Base-by-base conservation (phyloP, 2,888 invertebrate genomes). In the Diabrotica balteata region DNA sequence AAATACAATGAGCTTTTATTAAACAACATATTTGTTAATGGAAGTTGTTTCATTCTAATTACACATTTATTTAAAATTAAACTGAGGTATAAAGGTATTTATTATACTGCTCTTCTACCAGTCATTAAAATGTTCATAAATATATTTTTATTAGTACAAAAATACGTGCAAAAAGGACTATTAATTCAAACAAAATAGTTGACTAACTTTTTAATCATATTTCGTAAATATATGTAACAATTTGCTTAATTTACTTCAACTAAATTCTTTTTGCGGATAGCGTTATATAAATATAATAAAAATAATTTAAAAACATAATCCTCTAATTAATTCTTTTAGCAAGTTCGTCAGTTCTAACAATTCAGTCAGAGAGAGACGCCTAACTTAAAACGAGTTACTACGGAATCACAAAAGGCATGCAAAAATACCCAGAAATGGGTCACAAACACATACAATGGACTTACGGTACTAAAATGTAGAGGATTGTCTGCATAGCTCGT, bases 351-450 rank as follows among this genome's bases (percentile, higher is more conserved):
- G 55, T 43, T 55, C 42, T 32, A 55, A 10, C 17, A 55, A 55
- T 9, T 43, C 8, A 42, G 45, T 45, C 60, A 60, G 60, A 63
- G 55, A 46, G 49, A 49, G 54, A 63, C 45, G 50, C 22, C 5
- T 10, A 63, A 63, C 32, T 54, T 45, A 9, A 43, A 55, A 54
- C 54, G 32, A 59, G 44, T 17, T 52, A 44, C 64, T 64, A 64
- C 52, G 11, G 47, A 55, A 42, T 51, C 52, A 58, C 52, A 64
- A 64, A 64, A n/a, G 8, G 58, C 64, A 64, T 64, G 64, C 64
- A 64, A 52, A 44, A 51, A 44, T 58, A 17, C 42, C 57, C n/a
- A 22, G 8, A 45, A 49, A 45, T 42, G 51, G 58, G 46, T 42
- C 43, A 64, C 64, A 58, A 52, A 58, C 64, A 64, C 64, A 62